These are phyloP conservation scores for Nannoperca obscura DNA, from an alignment of 2,797 vertebrate species.

Conservation along the genomic window DNA sequence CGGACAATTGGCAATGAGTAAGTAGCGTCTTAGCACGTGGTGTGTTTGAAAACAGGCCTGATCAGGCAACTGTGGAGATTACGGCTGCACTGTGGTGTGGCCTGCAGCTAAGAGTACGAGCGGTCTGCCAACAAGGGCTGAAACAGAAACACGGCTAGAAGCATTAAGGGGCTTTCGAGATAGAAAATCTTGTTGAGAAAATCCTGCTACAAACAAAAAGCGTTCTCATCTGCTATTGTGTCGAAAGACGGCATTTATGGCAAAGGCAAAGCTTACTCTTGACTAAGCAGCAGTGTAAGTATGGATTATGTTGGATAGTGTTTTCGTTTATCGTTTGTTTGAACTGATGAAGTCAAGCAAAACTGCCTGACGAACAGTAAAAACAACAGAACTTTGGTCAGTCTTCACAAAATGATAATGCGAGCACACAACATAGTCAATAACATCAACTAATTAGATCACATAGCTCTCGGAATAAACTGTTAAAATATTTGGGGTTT, in stretches of 20 bases:
- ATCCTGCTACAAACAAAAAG: constrained; percentile 38
- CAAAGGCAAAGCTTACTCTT: constrained; percentile 43
- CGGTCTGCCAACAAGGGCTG: constrained; percentile 58
- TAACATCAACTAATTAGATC: background rate
- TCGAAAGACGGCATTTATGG: constrained; percentile 33
- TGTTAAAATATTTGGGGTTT: background rate
- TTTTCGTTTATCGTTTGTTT: constrained; percentile 8
- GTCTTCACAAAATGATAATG: background rate
- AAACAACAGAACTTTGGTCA: background rate
- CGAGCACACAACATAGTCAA: background rate
- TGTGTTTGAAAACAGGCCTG: constrained; percentile 54
- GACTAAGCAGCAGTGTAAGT: constrained; percentile 40
- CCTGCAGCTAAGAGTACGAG: constrained; percentile 48
- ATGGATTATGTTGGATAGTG: constrained; percentile 32
- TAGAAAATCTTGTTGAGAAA: constrained; percentile 54
- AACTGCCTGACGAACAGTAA: background rate
- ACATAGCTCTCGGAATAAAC: background rate
- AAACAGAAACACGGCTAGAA: constrained; percentile 54
- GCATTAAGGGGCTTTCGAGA: constrained; percentile 60
- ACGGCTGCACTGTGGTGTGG: constrained; percentile 48
- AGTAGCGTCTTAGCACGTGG: constrained; percentile 29
- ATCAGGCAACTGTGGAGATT: constrained; percentile 66
- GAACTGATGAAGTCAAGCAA: constrained; percentile 16
- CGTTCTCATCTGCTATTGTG: constrained; percentile 39
- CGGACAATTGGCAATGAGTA: constrained; percentile 41